Evolutionary conservation across 1,140 invertebrate genomes (phyloP).

Genomic region (Coptotermes formosanus): DNA sequence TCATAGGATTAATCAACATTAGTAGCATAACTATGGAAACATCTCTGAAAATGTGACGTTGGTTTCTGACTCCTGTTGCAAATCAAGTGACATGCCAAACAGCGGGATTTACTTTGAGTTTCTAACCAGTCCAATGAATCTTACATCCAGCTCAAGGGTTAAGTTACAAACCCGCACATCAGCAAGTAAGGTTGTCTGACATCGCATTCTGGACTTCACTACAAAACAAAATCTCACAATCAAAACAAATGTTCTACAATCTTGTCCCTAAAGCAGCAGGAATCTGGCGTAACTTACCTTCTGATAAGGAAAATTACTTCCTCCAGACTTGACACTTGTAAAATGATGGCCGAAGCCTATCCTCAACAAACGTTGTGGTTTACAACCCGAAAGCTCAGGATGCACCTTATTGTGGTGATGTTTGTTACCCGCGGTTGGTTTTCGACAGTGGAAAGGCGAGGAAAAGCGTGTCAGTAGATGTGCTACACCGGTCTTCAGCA

Average conservation of each 20-base stretch:
- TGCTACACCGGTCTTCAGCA: conserved; percentile 19
- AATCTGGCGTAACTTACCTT: conserved; percentile 18
- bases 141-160: too few species aligned
- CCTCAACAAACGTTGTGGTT: conserved; percentile 15
- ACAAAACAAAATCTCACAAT: not conserved
- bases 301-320: not conserved
- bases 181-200: too few species aligned
- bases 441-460: conserved; percentile 17
- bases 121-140: too few species aligned
- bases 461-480: conserved; percentile 8
- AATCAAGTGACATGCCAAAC: too few species aligned
- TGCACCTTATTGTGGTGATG: conserved; percentile 23
- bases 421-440: not conserved
- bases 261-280: not conserved
- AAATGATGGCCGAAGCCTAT: conserved; percentile 17
- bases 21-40: too few species aligned
- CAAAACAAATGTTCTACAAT: not conserved
- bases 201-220: too few species aligned
- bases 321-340: not conserved
- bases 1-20: too few species aligned
- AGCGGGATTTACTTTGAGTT: too few species aligned
- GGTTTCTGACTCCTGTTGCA: too few species aligned
- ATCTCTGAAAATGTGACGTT: too few species aligned
- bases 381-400: not conserved
- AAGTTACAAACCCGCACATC: too few species aligned